These are phyloP conservation scores for Acronicta leporina DNA, from an alignment of 2,888 invertebrate species.

Conservation along the genomic window DNA sequence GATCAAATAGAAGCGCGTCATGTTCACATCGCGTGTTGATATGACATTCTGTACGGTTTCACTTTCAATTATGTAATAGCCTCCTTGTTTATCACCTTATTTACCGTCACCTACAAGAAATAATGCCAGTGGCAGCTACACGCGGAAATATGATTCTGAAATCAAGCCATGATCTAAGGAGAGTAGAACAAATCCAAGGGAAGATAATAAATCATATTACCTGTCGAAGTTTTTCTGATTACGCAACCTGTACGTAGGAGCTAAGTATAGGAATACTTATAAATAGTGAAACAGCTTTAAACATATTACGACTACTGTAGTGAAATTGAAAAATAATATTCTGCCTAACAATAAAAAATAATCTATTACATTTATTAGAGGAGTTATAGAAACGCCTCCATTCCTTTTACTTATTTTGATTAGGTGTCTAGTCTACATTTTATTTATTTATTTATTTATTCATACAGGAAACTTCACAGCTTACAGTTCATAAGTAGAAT, in stretches of 20 bases:
- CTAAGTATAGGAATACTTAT: too few species aligned
- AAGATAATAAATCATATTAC: slow-evolving; percentile 21
- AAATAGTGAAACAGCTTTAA: not conserved
- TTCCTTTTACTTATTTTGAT: too few species aligned
- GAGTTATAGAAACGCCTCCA: too few species aligned
- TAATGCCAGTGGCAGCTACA: slow-evolving; percentile 28
- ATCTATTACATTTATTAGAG: too few species aligned
- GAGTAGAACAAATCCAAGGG: slow-evolving; percentile 24
- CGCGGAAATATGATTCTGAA: slow-evolving; percentile 24
- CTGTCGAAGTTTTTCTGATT: slow-evolving; percentile 5
- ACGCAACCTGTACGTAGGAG: not conserved
- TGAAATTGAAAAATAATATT: too few species aligned
- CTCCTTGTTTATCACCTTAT: slow-evolving; percentile 44
- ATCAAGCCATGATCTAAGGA: slow-evolving; percentile 19
- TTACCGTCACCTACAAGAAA: slow-evolving; percentile 24
- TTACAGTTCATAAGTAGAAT: too few species aligned
- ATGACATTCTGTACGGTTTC: slow-evolving; percentile 51
- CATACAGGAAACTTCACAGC: too few species aligned
- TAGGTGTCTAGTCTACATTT: too few species aligned
- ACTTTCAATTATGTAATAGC: slow-evolving; percentile 54
- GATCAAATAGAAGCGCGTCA: slow-evolving; percentile 48
- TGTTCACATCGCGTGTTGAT: slow-evolving; percentile 32
- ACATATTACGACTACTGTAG: too few species aligned
- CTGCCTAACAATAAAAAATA: too few species aligned
- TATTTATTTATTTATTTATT: too few species aligned